These are phyloP conservation scores for Acheta domesticus DNA, from an alignment of 2,888 invertebrate species.

Conservation along the genomic window DNA sequence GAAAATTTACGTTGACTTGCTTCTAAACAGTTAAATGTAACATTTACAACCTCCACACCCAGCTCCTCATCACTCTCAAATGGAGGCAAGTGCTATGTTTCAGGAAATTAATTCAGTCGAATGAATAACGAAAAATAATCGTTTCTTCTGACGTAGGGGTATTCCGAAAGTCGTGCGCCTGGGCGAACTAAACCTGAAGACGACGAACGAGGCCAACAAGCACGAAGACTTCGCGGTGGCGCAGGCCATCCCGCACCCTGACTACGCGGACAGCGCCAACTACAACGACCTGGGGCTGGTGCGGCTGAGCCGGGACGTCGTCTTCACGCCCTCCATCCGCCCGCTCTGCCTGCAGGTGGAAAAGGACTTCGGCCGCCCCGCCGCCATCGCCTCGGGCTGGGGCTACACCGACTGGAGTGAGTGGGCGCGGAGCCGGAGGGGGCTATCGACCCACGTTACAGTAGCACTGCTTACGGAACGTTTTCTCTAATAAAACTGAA, in stretches of 20 bases:
- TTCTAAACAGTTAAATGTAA: too few relatives aligned
- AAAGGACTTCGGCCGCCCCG: not conserved
- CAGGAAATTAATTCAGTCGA: too few relatives aligned
- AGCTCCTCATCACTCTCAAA: too few relatives aligned
- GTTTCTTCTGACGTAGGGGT: too few relatives aligned
- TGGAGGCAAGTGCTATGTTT: too few relatives aligned
- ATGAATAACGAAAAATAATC: too few relatives aligned
- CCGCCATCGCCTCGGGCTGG: conserved; percentile 33
- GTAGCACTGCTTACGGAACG: too few relatives aligned
- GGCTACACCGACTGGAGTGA: conserved; percentile 25
- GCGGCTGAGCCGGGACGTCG: conserved; percentile 27
- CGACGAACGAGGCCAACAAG: not conserved
- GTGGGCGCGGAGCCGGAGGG: not conserved
- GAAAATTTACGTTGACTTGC: too few relatives aligned
- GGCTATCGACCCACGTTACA: too few relatives aligned
- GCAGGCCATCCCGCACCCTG: conserved; percentile 28
- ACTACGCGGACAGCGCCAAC: conserved; percentile 26
- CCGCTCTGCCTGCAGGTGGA: conserved; percentile 34
- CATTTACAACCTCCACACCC: too few relatives aligned
- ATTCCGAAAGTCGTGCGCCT: not conserved
- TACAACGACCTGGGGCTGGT: conserved; percentile 36
- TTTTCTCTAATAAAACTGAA: too few relatives aligned
- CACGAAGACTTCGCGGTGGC: conserved; percentile 22
- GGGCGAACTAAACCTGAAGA: not conserved
- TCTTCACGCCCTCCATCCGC: conserved; percentile 27